These are phyloP conservation scores for Piaya cayana DNA, from an alignment of 2,113 vertebrate genomes.

Conservation along the genomic window DNA sequence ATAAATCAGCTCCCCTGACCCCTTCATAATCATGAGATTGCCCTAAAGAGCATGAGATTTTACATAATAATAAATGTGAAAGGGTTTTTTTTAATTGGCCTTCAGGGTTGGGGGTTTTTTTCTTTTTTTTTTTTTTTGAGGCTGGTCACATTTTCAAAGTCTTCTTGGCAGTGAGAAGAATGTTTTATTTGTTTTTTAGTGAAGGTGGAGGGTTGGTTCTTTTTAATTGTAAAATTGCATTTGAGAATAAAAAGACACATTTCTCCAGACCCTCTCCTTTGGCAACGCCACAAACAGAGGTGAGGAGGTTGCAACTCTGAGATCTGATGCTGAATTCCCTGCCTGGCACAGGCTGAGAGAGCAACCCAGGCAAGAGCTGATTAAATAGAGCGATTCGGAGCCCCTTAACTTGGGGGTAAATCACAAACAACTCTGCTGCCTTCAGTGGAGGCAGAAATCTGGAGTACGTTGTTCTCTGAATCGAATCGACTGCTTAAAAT, in stretches of 20 bases:
- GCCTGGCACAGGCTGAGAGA: background rate
- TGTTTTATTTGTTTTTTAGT: background rate
- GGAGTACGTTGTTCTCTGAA: background rate
- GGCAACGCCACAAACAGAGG: background rate
- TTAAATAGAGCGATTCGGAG: background rate
- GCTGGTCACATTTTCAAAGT: background rate
- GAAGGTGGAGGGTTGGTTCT: background rate
- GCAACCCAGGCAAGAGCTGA: background rate
- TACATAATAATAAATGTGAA: slow-evolving; percentile 49
- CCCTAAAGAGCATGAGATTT: slow-evolving; percentile 64
- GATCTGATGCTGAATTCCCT: background rate
- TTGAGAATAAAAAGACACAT: background rate
- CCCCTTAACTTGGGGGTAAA: background rate
- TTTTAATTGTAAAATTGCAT: background rate
- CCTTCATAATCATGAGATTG: slow-evolving; percentile 62
- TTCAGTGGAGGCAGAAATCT: background rate
- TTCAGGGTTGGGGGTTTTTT: background rate
- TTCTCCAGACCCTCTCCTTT: background rate
- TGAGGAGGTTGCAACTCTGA: background rate
- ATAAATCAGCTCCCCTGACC: slow-evolving; percentile 70
- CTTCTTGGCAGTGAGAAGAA: background rate
- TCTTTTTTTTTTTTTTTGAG: background rate
- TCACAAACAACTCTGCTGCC: background rate
- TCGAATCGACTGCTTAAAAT: background rate
- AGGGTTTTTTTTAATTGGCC: slow-evolving; percentile 39